phyloP scores from a whole-genome alignment of 2,113 vertebrate genomes.

The Ophthalmolycus amberensis region DNA sequence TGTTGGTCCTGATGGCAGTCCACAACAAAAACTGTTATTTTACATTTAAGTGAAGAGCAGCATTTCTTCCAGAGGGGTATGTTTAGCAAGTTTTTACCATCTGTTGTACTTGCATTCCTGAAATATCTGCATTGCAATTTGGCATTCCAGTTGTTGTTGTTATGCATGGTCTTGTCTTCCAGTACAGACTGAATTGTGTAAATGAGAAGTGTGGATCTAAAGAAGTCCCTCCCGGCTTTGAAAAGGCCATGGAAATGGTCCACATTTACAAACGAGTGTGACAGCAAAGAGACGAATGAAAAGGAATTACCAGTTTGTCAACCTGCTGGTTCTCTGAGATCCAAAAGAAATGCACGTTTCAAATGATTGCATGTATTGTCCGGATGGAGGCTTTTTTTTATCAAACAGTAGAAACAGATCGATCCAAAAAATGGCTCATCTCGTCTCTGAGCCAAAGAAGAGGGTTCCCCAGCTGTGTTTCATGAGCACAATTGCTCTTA shows the following conservation, averaged over 20 bases:
- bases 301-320: background rate
- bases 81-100: slow-evolving; percentile 39
- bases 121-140: slow-evolving; percentile 57
- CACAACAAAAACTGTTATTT: background rate
- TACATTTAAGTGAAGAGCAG: slow-evolving; percentile 12
- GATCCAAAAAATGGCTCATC: slow-evolving; percentile 10
- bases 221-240: background rate
- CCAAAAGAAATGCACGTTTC: background rate
- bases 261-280: slow-evolving; percentile 28
- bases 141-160: slow-evolving; percentile 69
- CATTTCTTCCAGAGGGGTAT: slow-evolving; percentile 3
- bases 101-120: slow-evolving; percentile 61
- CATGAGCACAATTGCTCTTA: slow-evolving; percentile 28
- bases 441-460: background rate
- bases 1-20: background rate
- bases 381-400: background rate
- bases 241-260: slow-evolving; percentile 7
- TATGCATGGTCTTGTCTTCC: slow-evolving; percentile 50
- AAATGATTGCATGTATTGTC: background rate
- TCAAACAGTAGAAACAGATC: background rate
- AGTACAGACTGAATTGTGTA: slow-evolving; percentile 23
- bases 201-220: slow-evolving; percentile 14
- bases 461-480: slow-evolving; percentile 21
- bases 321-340: background rate
- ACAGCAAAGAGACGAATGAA: background rate